phyloP scores from a whole-genome alignment of 2,113 vertebrate species.

The Regulus satrapa region DNA sequence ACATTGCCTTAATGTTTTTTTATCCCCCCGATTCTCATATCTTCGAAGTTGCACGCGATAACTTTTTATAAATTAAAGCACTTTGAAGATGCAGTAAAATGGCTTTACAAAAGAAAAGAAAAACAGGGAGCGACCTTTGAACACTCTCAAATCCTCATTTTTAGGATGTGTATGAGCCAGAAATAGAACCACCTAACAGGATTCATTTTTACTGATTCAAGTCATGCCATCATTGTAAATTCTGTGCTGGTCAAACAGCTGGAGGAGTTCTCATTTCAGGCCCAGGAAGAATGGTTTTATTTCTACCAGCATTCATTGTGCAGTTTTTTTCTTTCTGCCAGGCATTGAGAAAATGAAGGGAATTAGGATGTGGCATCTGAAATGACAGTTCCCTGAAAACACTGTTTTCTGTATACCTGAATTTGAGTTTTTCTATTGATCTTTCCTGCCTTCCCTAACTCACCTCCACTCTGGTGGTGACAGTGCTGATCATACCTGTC shows the following conservation, averaged over 20 bases:
- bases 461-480: background rate
- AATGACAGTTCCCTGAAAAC: conserved; percentile 9
- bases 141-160: background rate
- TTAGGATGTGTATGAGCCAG: background rate
- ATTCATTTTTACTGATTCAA: conserved; percentile 24
- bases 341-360: conserved; percentile 24
- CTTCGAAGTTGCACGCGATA: background rate
- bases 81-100: background rate
- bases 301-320: background rate
- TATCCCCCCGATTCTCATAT: background rate
- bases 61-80: conserved; percentile 20
- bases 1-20: conserved; percentile 10
- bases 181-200: background rate
- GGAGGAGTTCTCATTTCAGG: conserved; percentile 25
- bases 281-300: conserved; percentile 1
- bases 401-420: background rate
- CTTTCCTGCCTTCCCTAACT: background rate
- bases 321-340: conserved; percentile 23
- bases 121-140: background rate
- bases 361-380: conserved; percentile 15
- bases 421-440: background rate
- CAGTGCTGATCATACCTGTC: background rate
- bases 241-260: conserved; percentile 15
- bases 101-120: background rate
- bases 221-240: conserved; percentile 26